Conservation (phyloP, 1,140 invertebrate genomes). For the Acyrthosiphon pisum region DNA sequence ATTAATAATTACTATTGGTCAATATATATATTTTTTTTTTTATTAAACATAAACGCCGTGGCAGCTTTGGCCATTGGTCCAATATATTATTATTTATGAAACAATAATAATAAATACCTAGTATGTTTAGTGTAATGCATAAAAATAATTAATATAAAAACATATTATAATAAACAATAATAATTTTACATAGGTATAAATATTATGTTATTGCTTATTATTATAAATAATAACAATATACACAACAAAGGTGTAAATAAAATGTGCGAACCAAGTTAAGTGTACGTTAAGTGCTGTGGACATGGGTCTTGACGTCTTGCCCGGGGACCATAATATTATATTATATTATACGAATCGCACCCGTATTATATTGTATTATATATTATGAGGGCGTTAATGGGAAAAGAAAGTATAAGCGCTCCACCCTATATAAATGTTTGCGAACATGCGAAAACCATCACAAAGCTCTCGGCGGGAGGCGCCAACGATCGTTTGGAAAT, state of each 20-base stretch:
- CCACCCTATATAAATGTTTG: slow-evolving; percentile 20
- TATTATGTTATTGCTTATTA: background rate
- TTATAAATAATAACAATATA: background rate
- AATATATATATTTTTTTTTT: no score
- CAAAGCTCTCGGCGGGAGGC: slow-evolving; percentile 22
- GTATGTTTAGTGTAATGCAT: no score
- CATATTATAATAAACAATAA: no score
- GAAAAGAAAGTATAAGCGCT: slow-evolving; percentile 29
- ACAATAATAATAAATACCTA: no score
- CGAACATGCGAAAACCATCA: slow-evolving; percentile 40
- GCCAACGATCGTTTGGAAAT: slow-evolving; percentile 27
- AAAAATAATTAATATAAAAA: background rate
- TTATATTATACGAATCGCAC: background rate
- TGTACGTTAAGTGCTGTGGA: background rate
- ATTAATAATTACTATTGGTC: no score
- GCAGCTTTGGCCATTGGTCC: no score
- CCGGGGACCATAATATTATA: background rate
- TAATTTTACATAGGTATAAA: background rate
- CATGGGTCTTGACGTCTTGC: slow-evolving; percentile 28
- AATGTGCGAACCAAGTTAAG: background rate
- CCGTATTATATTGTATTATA: slow-evolving; percentile 9
- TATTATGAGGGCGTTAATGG: slow-evolving; percentile 38
- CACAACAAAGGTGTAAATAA: background rate
- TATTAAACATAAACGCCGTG: no score
- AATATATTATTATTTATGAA: no score